phyloP scores from a whole-genome alignment of 92 coral and sea anemone species.

The Zoanthus solanderi region DNA sequence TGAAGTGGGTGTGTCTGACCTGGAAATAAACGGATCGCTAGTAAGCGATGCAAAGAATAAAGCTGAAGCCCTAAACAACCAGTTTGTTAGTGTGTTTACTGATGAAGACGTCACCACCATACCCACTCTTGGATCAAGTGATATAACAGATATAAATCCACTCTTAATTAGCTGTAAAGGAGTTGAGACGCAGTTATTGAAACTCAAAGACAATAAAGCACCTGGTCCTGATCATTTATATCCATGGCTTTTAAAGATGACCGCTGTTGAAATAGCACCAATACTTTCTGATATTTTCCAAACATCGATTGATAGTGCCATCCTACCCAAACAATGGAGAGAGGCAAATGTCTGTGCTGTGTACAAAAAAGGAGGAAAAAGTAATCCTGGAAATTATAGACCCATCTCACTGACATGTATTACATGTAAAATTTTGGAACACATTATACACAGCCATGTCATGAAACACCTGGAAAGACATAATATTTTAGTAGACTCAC shows the following conservation, averaged over 20 bases:
- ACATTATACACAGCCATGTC: constrained; percentile 41
- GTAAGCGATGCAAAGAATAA: constrained; percentile 46
- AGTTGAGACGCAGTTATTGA: constrained; percentile 46
- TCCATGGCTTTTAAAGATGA: constrained; percentile 61
- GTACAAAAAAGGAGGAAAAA: constrained; percentile 62
- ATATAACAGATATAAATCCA: constrained; percentile 48
- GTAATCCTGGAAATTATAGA: constrained; percentile 60
- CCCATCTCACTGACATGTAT: constrained; percentile 34
- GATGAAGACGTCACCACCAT: constrained; percentile 44
- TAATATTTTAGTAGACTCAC: constrained; percentile 20
- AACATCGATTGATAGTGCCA: constrained; percentile 59
- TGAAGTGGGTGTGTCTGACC: constrained; percentile 54
- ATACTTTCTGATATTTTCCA: constrained; percentile 60
- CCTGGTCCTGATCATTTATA: constrained; percentile 66
- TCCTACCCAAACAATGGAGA: constrained; percentile 57
- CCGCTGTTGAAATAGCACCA: constrained; percentile 65
- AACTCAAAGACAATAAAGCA: constrained; percentile 39
- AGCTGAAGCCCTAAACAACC: constrained; percentile 54
- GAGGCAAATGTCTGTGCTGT: constrained; percentile 59
- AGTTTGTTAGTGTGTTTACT: constrained; percentile 52
- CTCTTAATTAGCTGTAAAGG: constrained; percentile 55
- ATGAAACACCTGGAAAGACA: constrained; percentile 53
- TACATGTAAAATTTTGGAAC: constrained; percentile 15
- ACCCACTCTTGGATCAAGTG: constrained; percentile 55
- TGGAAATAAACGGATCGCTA: constrained; percentile 49